A percentile compares a stretch with the other conserved stretches of the same genome.
Conservation (phyloP, 2,888 invertebrate genomes). For the Quadriops clusia region DNA sequence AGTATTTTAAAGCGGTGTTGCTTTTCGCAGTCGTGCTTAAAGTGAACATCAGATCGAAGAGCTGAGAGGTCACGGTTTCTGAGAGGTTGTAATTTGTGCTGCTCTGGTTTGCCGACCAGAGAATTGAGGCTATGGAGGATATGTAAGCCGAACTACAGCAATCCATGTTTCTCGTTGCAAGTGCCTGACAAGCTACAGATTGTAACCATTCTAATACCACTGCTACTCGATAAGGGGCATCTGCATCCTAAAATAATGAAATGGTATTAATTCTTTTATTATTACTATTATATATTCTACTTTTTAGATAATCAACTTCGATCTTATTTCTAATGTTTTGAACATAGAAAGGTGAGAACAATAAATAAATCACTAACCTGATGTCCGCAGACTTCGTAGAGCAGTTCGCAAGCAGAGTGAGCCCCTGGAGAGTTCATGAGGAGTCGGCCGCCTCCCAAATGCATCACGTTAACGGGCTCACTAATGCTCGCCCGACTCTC, state of each 20-base stretch:
- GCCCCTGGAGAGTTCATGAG: constrained; percentile 33
- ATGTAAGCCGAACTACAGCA: constrained; percentile 45
- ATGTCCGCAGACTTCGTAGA: constrained; percentile 64
- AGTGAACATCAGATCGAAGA: constrained; percentile 65
- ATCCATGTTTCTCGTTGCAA: constrained; percentile 29
- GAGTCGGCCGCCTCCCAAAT: constrained; percentile 27
- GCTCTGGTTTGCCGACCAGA: constrained; percentile 60
- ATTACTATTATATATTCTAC: background rate
- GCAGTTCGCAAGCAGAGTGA: constrained; percentile 64
- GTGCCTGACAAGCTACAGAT: constrained; percentile 41
- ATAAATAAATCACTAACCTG: constrained; percentile 29
- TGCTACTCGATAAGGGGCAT: constrained; percentile 49
- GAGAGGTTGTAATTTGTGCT: constrained; percentile 51
- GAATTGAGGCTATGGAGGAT: constrained; percentile 71
- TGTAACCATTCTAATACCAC: constrained; percentile 66
- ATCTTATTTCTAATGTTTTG: background rate
- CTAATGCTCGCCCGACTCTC: constrained; percentile 41
- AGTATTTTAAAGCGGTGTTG: constrained; percentile 63
- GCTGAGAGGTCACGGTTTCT: constrained; percentile 55
- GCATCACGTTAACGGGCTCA: constrained; percentile 28
- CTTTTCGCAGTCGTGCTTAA: constrained; percentile 64
- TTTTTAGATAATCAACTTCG: background rate
- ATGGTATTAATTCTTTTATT: constrained; percentile 2
- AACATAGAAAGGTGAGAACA: too few relatives aligned
- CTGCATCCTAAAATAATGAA: constrained; percentile 35